phyloP scores from a whole-genome alignment of 2,113 vertebrate genomes.

The Amblyopsis rosae region DNA sequence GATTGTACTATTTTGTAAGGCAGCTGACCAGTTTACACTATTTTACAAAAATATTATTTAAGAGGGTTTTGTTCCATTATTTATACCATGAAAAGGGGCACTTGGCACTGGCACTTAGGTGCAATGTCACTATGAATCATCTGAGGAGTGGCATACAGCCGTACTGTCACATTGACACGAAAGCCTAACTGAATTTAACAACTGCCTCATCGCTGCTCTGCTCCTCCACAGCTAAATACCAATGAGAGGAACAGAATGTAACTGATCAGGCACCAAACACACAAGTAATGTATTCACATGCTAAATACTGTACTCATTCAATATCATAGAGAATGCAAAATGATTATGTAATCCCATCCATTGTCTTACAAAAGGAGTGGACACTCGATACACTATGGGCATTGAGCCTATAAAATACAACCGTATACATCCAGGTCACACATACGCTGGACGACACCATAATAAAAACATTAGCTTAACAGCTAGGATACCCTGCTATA shows the following conservation, averaged over 20 bases:
- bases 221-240: conserved; percentile 58
- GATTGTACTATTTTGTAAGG: conserved; percentile 29
- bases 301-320: not conserved
- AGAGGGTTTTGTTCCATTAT: not conserved
- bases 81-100: not conserved
- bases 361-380: not conserved
- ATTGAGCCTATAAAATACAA: not conserved
- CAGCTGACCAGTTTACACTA: conserved; percentile 18
- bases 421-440: conserved; percentile 7
- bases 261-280: conserved; percentile 67
- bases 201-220: conserved; percentile 52
- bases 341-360: not conserved
- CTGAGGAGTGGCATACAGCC: conserved; percentile 29
- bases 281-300: conserved; percentile 7
- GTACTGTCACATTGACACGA: conserved; percentile 38
- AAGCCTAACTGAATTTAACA: conserved; percentile 54
- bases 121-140: conserved; percentile 48
- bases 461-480: not conserved
- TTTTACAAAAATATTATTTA: not conserved
- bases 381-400: not conserved
- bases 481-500: conserved; percentile 2
- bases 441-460: conserved; percentile 15
- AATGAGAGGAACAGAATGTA: conserved; percentile 65
- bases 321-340: conserved; percentile 13
- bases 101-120: conserved; percentile 35